Percentiles rank a stretch among this genome's conserved stretches.
Evolutionary conservation across 2,113 vertebrate species (phyloP).

Genomic region (Oceanites oceanicus): DNA sequence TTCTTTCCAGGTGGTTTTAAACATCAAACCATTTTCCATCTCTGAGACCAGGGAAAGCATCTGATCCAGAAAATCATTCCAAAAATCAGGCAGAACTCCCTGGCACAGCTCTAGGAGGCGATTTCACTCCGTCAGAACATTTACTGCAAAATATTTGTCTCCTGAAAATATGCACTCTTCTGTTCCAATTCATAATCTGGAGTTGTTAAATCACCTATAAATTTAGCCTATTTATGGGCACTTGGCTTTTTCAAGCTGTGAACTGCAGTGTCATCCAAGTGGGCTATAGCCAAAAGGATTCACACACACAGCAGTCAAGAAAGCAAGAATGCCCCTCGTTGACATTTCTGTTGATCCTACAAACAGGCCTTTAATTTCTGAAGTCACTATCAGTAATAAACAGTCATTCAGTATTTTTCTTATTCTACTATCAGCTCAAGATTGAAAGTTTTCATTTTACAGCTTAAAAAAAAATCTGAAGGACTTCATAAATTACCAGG

Average conservation of each 20-base stretch:
- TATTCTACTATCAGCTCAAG: background rate
- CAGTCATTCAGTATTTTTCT: background rate
- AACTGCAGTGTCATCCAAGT: constrained; percentile 41
- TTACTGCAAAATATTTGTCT: background rate
- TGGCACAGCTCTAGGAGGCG: background rate
- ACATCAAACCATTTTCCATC: background rate
- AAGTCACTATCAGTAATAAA: background rate
- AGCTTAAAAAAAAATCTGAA: background rate
- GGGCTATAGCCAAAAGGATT: constrained; percentile 16
- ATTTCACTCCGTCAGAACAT: background rate
- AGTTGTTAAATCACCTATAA: constrained; percentile 39
- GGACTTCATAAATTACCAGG: background rate
- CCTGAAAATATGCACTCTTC: background rate
- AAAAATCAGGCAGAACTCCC: background rate
- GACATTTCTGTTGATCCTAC: background rate
- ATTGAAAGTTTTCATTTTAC: background rate
- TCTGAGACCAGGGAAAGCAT: background rate
- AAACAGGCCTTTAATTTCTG: background rate
- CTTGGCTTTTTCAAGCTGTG: constrained; percentile 47
- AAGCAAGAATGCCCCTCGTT: background rate
- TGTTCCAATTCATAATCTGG: background rate
- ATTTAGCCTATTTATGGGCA: constrained; percentile 6
- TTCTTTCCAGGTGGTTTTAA: constrained; percentile 38
- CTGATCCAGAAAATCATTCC: constrained; percentile 11
- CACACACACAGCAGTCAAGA: background rate